A percentile compares a stretch with the other conserved stretches of the same genome.
Conservation (phyloP, 1,140 invertebrate species). For the Onthophagus taurus region DNA sequence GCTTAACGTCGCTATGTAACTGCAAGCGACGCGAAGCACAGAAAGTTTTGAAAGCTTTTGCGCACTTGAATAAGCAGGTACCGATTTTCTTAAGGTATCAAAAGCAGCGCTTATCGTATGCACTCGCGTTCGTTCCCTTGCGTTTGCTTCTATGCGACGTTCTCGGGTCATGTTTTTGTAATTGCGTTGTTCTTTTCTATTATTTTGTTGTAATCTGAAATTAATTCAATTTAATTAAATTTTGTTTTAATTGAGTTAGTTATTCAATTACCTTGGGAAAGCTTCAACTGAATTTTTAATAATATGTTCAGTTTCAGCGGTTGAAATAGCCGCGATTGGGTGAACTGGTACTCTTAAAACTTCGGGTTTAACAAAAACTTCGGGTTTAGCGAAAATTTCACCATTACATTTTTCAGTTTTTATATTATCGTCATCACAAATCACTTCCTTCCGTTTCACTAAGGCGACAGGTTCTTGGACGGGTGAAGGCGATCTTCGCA, state of each 20-base stretch:
- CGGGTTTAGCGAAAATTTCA: constrained; percentile 10
- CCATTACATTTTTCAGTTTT: constrained; percentile 7
- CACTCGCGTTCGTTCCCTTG: constrained; percentile 80
- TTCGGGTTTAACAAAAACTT: constrained; percentile 21
- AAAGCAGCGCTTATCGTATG: constrained; percentile 93
- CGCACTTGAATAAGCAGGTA: constrained; percentile 85
- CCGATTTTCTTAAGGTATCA: constrained; percentile 71
- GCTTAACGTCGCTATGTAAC: constrained; percentile 79
- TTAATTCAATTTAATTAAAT: neutral
- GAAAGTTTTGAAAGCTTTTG: constrained; percentile 89
- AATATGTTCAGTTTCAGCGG: constrained; percentile 24
- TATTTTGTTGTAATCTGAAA: constrained; percentile 13
- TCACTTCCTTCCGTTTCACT: constrained; percentile 10
- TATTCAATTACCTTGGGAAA: constrained; percentile 28
- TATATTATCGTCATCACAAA: neutral
- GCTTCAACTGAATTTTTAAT: constrained; percentile 25
- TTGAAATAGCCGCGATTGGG: constrained; percentile 35
- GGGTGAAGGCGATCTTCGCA: constrained; percentile 10
- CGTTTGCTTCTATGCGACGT: constrained; percentile 86
- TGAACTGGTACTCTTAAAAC: constrained; percentile 44
- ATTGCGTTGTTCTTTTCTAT: constrained; percentile 67
- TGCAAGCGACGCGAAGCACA: constrained; percentile 82
- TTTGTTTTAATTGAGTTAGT: no score
- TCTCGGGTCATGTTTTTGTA: constrained; percentile 94
- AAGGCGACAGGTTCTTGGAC: constrained; percentile 15